phyloP scores from a whole-genome alignment of 2,113 vertebrate species.

The Corythaixoides concolor region DNA sequence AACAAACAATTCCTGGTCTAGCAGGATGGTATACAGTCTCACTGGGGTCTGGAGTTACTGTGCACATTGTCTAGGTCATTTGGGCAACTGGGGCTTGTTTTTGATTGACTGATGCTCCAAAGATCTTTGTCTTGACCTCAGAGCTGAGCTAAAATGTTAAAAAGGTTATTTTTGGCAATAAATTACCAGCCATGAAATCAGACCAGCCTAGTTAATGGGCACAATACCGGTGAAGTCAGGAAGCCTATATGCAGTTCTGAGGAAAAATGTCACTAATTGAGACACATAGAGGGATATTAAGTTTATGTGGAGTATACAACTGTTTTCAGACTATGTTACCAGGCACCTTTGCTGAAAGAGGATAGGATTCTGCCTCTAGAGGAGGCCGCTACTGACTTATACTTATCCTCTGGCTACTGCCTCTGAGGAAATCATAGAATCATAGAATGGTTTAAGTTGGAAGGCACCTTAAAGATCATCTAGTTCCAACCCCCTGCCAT shows the following conservation, averaged over 20 bases:
- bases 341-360: rapidly evolving
- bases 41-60: not conserved
- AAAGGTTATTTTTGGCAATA: not conserved
- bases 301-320: not conserved
- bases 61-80: not conserved
- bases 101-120: not conserved
- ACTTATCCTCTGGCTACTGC: not conserved
- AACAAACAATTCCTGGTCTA: not conserved
- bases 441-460: too few relatives aligned
- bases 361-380: not conserved
- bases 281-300: not conserved
- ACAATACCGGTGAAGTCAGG: not conserved
- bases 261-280: not conserved
- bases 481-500: too few relatives aligned
- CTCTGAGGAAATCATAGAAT: not conserved
- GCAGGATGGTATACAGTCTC: not conserved
- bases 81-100: not conserved
- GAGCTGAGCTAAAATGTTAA: not conserved
- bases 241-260: not conserved
- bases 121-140: not conserved
- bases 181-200: not conserved
- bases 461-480: too few relatives aligned
- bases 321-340: not conserved
- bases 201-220: not conserved
- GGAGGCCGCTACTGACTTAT: not conserved